Evolutionary conservation across 2,113 vertebrate species (phyloP).

Genomic region (Chamaea fasciata): DNA sequence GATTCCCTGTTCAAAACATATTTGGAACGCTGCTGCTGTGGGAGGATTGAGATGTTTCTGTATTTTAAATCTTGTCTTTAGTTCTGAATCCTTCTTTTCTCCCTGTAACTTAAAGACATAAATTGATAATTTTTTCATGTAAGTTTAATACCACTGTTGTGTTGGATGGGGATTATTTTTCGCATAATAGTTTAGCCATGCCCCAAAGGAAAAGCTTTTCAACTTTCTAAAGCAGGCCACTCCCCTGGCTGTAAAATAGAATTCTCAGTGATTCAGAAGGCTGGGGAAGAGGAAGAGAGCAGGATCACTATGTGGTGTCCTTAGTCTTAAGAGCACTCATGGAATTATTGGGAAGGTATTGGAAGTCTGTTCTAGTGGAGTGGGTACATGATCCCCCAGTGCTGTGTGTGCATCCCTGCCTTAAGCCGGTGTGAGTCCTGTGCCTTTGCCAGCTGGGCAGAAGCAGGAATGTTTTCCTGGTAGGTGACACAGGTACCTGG

Average conservation of each 20-base stretch:
- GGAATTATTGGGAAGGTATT: background rate
- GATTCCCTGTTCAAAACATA: background rate
- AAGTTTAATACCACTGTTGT: background rate
- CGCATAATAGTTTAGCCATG: background rate
- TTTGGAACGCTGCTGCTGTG: background rate
- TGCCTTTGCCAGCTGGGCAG: background rate
- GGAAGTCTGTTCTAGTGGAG: background rate
- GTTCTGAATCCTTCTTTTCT: background rate
- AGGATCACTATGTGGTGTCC: background rate
- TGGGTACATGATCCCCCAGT: background rate
- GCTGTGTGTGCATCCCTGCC: background rate
- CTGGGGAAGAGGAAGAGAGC: background rate
- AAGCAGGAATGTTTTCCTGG: background rate
- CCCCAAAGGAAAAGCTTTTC: background rate
- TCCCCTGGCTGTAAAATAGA: background rate
- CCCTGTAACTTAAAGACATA: background rate
- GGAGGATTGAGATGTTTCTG: background rate
- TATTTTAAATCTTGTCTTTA: background rate
- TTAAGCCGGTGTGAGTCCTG: background rate
- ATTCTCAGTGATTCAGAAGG: background rate
- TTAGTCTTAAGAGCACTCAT: background rate
- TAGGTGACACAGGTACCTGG: background rate
- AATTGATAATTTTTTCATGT: rapidly evolving
- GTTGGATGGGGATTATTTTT: background rate
- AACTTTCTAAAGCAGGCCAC: background rate